A percentile compares a stretch with the other conserved stretches of the same genome.
These are phyloP conservation scores for Babyrousa celebensis DNA, from an alignment of 2,797 vertebrate species.

Conservation along the genomic window DNA sequence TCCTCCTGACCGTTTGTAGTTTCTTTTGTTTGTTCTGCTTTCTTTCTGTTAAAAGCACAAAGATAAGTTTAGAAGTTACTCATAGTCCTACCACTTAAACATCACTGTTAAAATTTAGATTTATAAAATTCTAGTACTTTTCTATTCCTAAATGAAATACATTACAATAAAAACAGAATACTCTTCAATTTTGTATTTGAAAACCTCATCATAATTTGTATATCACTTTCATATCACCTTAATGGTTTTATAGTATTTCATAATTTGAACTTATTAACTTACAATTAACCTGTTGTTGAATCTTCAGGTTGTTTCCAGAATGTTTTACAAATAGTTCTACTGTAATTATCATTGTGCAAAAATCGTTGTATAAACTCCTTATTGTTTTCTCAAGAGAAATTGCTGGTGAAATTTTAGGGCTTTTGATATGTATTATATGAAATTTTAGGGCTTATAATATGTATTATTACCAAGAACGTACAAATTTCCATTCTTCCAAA, in stretches of 20 bases:
- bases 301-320: not conserved
- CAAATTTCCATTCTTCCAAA: too few species aligned
- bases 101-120: slow-evolving; percentile 16
- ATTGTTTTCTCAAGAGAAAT: not conserved
- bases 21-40: not conserved
- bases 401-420: not conserved
- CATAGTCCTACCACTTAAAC: not conserved
- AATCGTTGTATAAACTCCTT: not conserved
- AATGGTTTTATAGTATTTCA: not conserved
- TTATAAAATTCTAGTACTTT: not conserved
- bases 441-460: too few species aligned
- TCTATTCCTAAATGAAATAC: not conserved
- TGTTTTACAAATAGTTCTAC: not conserved
- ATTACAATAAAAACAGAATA: not conserved
- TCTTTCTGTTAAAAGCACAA: not conserved
- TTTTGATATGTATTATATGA: not conserved
- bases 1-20: not conserved
- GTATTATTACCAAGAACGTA: too few species aligned
- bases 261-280: not conserved
- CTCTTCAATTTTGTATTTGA: not conserved
- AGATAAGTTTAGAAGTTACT: not conserved
- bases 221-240: not conserved
- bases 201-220: not conserved
- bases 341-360: not conserved
- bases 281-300: not conserved